Conservation (phyloP, 2,797 vertebrate genomes). For the Pitangus sulphuratus region DNA sequence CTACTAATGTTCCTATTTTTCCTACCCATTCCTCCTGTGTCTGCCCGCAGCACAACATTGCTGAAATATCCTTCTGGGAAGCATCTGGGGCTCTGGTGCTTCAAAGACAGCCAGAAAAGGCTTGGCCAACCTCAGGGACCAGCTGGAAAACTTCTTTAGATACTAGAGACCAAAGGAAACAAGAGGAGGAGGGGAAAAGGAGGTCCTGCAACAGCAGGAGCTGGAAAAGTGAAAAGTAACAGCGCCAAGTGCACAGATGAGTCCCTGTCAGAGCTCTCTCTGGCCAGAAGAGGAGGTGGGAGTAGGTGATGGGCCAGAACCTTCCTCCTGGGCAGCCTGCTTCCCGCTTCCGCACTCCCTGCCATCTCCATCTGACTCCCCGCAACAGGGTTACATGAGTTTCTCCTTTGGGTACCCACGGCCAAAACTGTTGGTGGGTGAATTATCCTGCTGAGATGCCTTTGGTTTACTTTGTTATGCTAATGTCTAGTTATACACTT, state of each 20-base stretch:
- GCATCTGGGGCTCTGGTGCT: neutral
- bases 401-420: accelerated
- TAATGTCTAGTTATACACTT: neutral
- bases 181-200: neutral
- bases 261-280: neutral
- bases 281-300: neutral
- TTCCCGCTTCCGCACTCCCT: neutral
- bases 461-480: neutral
- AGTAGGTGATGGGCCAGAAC: neutral
- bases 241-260: slow-evolving; percentile 17
- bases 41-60: neutral
- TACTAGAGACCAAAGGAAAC: neutral
- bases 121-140: neutral
- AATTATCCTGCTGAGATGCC: neutral
- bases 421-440: neutral
- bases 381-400: neutral
- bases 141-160: neutral
- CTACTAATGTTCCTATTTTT: neutral
- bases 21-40: neutral
- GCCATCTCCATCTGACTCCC: neutral
- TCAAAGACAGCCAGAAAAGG: neutral
- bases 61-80: neutral
- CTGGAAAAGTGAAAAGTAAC: neutral
- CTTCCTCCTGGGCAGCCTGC: neutral
- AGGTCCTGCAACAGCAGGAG: neutral